Evolutionary conservation across 2,888 invertebrate species (phyloP), one percentile per base, ranked within the genome.

Genomic region (Cylloceria caligata): DNA sequence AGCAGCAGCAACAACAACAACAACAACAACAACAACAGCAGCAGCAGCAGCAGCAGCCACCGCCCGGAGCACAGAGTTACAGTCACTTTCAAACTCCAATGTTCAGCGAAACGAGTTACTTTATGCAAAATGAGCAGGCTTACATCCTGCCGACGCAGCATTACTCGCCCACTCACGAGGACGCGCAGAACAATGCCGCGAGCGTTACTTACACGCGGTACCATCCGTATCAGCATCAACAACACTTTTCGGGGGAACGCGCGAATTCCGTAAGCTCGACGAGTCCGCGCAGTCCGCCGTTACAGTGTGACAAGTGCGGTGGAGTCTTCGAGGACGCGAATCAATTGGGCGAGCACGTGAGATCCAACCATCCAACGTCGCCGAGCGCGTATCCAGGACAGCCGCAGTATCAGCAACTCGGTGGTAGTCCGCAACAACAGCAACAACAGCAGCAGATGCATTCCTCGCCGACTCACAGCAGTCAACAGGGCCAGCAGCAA

Each of bases 241-340:
- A 94, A 68, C 92, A 94, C 84, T 87, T 87, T 84, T 71, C 85
- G 68, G 75, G 85, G 74, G 89, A 91, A 62, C 87, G 89, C 0
- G 84, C 89, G 13, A 95, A 88, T 80, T 90, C 92, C 13, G 91
- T 90, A 60, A 91, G 91, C 95, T 88, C 96, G 13, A 95, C 96
- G 42, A 96, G 96, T 52, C 96, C 96, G 13, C 95, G 96, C 0
- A 96, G 95, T 81, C 91, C 93, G 19, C 88, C 91, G 9, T 95
- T 96, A 90, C 96, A 97, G 91, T 97, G 97, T 92, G 97, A 97
- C 90, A 97, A 97, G 92, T 97, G 97, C 90, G 97, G 97, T 79
- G 95, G 95, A 83, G 95, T 97, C 74, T 97, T 96, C 90, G 96
- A 96, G 90, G 96, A 96, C 52, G 96, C 96, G 60, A 94, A 95